phyloP scores from a whole-genome alignment of 2,797 vertebrate genomes.

The Euthynnus affinis region DNA sequence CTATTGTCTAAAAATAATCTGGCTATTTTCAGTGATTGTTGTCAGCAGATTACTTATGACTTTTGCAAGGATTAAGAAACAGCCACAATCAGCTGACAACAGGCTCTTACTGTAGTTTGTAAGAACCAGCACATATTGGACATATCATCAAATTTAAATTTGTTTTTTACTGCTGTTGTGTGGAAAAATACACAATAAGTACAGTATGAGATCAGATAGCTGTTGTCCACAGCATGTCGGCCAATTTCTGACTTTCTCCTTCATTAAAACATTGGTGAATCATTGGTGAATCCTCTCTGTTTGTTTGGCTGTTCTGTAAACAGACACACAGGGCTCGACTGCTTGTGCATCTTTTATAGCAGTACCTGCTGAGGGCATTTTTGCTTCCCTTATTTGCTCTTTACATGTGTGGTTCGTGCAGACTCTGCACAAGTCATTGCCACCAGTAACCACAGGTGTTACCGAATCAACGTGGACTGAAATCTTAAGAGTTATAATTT shows the following conservation, averaged over 20 bases:
- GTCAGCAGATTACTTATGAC: no score
- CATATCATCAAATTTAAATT: neutral
- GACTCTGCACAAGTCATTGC: no score
- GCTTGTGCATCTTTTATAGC: neutral
- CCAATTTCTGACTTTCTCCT: neutral
- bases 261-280: neutral
- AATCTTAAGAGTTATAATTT: neutral
- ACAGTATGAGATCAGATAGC: neutral
- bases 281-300: neutral
- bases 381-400: neutral
- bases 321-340: neutral
- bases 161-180: no score
- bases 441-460: neutral
- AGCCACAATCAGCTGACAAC: neutral
- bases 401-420: no score
- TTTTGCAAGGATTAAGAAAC: no score
- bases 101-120: neutral
- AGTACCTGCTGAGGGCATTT: no score
- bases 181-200: neutral
- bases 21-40: no score
- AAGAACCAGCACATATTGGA: slow-evolving; percentile 6
- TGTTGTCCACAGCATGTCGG: no score
- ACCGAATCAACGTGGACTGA: neutral
- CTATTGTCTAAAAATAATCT: no score
- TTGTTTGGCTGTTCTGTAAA: neutral